Percentiles rank a stretch among this genome's conserved stretches.
Evolutionary conservation across 2,797 vertebrate genomes (phyloP).

Genomic region (Lagodon rhomboides): DNA sequence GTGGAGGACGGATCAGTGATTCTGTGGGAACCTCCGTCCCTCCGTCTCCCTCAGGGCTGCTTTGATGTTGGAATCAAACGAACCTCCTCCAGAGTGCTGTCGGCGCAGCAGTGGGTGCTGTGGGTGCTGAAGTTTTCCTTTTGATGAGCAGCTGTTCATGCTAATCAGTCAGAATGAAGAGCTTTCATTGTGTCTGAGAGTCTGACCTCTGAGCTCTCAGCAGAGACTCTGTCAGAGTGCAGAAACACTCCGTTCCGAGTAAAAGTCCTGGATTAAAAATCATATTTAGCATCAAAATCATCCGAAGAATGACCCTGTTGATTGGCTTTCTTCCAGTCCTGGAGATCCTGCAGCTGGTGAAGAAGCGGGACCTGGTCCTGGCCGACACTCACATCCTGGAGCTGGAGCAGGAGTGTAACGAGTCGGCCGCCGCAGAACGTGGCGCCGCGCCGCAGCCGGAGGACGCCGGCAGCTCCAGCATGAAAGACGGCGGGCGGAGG

Average conservation of each 20-base stretch:
- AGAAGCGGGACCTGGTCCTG: conserved; percentile 88
- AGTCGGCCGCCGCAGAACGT: conserved; percentile 20
- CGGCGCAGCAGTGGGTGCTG: too few relatives aligned
- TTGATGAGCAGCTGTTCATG: background rate
- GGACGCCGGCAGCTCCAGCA: conserved; percentile 58
- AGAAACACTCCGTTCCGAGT: too few relatives aligned
- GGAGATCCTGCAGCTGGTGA: conserved; percentile 92
- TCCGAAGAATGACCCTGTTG: too few relatives aligned
- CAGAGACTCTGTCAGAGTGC: too few relatives aligned
- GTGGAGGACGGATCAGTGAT: background rate
- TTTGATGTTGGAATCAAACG: conserved; percentile 45
- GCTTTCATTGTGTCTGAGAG: background rate
- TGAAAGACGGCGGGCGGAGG: conserved; percentile 84
- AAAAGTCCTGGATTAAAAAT: too few relatives aligned
- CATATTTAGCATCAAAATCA: too few relatives aligned
- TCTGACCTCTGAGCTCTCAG: background rate
- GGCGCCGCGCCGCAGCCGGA: conserved; percentile 47
- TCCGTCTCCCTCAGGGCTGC: background rate
- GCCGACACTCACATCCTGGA: conserved; percentile 93
- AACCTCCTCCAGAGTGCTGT: conserved; percentile 8
- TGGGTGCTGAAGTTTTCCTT: background rate
- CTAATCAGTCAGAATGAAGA: conserved; percentile 1
- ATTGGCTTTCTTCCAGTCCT: conserved; percentile 80
- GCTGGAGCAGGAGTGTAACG: conserved; percentile 90
- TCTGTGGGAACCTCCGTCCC: conserved; percentile 20